These are phyloP conservation scores for Liopterus haemorrhoidalis DNA, from an alignment of 2,888 invertebrate genomes.

Conservation along the genomic window DNA sequence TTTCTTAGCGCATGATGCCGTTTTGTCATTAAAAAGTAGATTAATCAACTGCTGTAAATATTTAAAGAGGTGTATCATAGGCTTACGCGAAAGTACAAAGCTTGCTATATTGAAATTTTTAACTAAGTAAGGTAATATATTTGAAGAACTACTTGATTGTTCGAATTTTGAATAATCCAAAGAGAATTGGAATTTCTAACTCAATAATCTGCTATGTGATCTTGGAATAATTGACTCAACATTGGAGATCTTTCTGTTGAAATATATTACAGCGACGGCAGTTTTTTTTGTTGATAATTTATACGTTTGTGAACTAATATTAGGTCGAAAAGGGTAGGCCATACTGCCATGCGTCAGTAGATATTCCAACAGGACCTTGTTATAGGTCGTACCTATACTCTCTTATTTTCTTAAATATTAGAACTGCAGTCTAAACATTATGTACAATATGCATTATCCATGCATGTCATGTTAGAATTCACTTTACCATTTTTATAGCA, in stretches of 20 bases:
- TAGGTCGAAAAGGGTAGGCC: slow-evolving; percentile 11
- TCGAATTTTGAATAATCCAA: slow-evolving; percentile 21
- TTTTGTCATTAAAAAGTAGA: background rate
- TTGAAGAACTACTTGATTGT: slow-evolving; percentile 22
- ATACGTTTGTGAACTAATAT: slow-evolving; percentile 5
- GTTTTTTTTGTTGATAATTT: slow-evolving; percentile 5
- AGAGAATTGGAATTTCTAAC: slow-evolving; percentile 15
- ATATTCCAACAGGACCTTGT: slow-evolving; percentile 18
- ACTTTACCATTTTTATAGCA: slow-evolving; percentile 34
- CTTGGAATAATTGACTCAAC: slow-evolving; percentile 23
- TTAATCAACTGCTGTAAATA: slow-evolving; percentile 1
- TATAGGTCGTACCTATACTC: slow-evolving; percentile 9
- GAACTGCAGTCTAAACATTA: slow-evolving; percentile 28
- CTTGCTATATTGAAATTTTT: slow-evolving; percentile 16
- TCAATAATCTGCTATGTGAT: slow-evolving; percentile 23
- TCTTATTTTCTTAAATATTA: slow-evolving; percentile 22
- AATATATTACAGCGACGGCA: slow-evolving; percentile 13
- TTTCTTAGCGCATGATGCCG: no score
- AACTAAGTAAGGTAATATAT: slow-evolving; percentile 12
- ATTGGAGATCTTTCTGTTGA: slow-evolving; percentile 23
- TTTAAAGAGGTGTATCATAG: slow-evolving; percentile 2
- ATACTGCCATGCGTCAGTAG: slow-evolving; percentile 14
- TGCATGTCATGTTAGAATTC: slow-evolving; percentile 31
- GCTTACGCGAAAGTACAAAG: slow-evolving; percentile 22
- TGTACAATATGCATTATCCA: slow-evolving; percentile 20